These are phyloP conservation scores for Aphodius granarius DNA, from an alignment of 2,888 invertebrate genomes.

Conservation along the genomic window DNA sequence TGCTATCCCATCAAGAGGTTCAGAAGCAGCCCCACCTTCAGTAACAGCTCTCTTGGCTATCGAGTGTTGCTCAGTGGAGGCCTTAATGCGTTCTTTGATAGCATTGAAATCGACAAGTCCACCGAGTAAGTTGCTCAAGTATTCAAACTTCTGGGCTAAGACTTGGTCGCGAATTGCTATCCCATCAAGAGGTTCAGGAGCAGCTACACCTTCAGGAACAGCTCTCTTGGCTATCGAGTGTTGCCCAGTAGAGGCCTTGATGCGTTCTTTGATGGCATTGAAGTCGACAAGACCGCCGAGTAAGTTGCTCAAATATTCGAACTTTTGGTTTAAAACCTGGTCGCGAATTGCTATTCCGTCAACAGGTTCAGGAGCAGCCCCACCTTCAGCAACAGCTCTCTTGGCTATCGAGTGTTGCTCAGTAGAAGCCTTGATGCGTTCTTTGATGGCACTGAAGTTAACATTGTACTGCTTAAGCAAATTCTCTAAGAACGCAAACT, in stretches of 20 bases:
- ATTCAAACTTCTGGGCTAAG: neutral
- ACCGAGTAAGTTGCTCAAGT: neutral
- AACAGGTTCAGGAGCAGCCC: too few species aligned
- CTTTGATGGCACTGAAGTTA: neutral
- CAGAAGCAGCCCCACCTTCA: neutral
- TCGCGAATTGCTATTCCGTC: neutral
- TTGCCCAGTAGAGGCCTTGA: neutral
- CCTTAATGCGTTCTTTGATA: neutral
- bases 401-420: neutral
- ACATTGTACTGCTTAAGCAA: neutral
- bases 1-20: neutral
- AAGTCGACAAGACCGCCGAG: neutral
- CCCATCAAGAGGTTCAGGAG: too few species aligned
- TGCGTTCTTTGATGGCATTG: neutral
- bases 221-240: neutral
- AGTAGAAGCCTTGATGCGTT: neutral
- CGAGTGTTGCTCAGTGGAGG: neutral
- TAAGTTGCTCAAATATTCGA: neutral
- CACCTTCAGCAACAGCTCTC: neutral
- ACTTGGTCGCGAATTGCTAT: neutral
- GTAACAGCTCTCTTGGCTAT: neutral
- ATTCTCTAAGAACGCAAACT: neutral
- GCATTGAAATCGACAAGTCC: neutral
- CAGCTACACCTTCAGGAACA: neutral
- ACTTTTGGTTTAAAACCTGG: neutral